Conservation (phyloP, 2,113 vertebrate species). For the Neolamprologus cancellatus region DNA sequence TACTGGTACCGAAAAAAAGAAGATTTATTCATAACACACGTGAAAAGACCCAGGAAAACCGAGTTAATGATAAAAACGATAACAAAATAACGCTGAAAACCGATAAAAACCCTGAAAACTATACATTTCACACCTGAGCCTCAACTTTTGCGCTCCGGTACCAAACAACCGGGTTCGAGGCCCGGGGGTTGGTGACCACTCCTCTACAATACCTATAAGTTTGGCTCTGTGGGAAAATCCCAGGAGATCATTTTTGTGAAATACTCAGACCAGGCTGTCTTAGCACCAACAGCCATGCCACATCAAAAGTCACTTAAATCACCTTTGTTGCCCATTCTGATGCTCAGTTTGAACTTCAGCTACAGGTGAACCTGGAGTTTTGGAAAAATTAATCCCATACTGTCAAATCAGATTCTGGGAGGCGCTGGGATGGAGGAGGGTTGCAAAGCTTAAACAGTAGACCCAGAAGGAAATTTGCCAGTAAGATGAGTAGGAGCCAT, state of each 20-base stretch:
- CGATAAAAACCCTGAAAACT: accelerated
- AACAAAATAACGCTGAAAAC: no score
- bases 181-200: accelerated
- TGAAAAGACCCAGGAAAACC: accelerated
- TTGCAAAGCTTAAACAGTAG: background rate
- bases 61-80: accelerated
- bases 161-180: no score
- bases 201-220: accelerated
- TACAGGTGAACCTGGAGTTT: background rate
- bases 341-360: background rate
- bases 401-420: background rate
- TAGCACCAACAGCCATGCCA: background rate
- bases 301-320: background rate
- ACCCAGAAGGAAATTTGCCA: background rate
- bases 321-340: background rate
- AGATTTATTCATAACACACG: no score
- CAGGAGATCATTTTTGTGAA: background rate
- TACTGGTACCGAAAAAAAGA: accelerated
- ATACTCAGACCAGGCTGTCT: background rate
- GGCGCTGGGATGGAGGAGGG: background rate
- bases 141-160: no score
- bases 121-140: no score
- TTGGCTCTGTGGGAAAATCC: background rate
- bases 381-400: background rate
- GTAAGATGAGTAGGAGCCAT: background rate